These are phyloP conservation scores for Platorchestia sp. DNA, from an alignment of 1,140 invertebrate genomes.

Conservation along the genomic window DNA sequence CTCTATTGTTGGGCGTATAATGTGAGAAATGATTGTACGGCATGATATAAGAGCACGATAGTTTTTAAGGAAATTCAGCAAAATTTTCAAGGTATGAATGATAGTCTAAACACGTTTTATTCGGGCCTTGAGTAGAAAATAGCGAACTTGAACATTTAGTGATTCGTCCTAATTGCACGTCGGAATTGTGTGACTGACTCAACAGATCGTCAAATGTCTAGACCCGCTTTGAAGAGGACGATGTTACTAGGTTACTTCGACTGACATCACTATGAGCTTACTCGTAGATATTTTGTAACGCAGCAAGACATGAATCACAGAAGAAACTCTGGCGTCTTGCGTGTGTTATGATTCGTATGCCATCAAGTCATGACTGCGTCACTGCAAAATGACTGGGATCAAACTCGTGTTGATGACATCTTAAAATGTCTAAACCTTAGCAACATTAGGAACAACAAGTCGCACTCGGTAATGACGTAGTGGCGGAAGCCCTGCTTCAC, in stretches of 20 bases:
- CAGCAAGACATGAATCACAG: too few species aligned
- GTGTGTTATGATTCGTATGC: too few species aligned
- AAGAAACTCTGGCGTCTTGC: too few species aligned
- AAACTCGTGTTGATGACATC: too few species aligned
- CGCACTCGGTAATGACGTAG: not conserved
- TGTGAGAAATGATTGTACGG: not conserved
- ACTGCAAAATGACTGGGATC: too few species aligned
- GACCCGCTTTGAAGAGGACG: too few species aligned
- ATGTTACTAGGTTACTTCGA: too few species aligned
- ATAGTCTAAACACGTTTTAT: not conserved
- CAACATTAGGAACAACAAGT: not conserved
- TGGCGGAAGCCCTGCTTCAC: not conserved
- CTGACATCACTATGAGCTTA: too few species aligned
- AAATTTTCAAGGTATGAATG: not conserved
- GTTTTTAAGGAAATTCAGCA: not conserved
- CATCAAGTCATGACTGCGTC: too few species aligned
- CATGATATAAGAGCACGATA: not conserved
- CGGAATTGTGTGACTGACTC: not conserved
- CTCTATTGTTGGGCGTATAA: not conserved
- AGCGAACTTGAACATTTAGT: not conserved
- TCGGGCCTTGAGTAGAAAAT: not conserved
- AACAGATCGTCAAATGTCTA: not conserved
- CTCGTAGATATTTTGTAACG: too few species aligned
- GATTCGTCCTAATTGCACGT: not conserved
- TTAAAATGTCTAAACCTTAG: not conserved